Percentiles rank a stretch among this genome's conserved stretches.
phyloP scores from a whole-genome alignment of 2,113 vertebrate species.

The Melierax canorus region DNA sequence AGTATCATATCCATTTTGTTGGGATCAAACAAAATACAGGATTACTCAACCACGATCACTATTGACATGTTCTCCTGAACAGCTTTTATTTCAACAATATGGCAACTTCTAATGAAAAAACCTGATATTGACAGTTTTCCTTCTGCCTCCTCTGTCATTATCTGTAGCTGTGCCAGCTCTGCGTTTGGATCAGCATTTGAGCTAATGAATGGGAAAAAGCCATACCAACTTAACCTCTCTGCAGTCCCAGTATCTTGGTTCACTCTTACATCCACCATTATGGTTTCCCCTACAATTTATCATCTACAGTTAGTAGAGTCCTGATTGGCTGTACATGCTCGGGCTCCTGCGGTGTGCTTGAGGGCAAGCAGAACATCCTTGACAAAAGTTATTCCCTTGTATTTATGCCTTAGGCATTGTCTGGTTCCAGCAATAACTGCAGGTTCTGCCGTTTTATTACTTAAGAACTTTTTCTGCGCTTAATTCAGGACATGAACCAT shows the following conservation, averaged over 20 bases:
- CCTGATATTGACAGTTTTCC: neutral
- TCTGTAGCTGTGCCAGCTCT: neutral
- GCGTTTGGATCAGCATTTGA: neutral
- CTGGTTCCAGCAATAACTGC: neutral
- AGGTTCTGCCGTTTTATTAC: neutral
- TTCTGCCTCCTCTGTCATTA: neutral
- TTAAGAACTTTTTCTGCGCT: neutral
- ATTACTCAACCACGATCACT: accelerated
- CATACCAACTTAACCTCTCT: neutral
- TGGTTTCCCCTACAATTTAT: neutral
- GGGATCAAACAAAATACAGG: neutral
- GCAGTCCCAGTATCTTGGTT: neutral
- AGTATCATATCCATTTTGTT: neutral
- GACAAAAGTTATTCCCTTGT: neutral
- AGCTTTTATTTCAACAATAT: neutral
- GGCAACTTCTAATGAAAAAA: neutral
- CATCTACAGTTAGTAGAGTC: neutral
- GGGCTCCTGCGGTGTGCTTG: neutral
- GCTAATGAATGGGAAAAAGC: neutral
- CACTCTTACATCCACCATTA: neutral
- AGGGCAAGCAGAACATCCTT: neutral
- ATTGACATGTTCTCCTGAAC: neutral
- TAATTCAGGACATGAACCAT: neutral
- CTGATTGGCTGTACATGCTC: neutral
- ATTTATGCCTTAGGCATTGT: neutral